A percentile compares a stretch with the other conserved stretches of the same genome.
Conservation (phyloP, 2,113 vertebrate genomes). For the Aramus guarauna region DNA sequence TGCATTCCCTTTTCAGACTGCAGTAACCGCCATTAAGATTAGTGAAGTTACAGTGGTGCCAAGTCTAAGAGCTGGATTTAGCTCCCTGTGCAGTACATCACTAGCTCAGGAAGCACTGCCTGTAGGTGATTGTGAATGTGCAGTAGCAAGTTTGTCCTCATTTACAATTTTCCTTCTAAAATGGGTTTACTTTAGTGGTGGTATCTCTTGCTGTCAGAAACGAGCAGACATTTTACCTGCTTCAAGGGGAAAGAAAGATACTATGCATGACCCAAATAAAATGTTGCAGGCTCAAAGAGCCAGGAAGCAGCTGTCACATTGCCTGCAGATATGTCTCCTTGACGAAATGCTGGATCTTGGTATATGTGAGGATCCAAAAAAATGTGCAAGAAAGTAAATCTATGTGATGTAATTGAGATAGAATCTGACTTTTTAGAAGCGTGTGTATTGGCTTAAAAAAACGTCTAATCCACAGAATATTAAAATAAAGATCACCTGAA, state of each 20-base stretch:
- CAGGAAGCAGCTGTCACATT: conserved; percentile 31
- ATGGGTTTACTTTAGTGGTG: background rate
- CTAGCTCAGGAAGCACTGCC: background rate
- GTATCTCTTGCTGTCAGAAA: background rate
- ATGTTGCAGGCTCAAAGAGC: background rate
- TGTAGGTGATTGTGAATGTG: background rate
- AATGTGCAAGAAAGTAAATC: background rate
- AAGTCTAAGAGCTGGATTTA: background rate
- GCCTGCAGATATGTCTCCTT: conserved; percentile 32
- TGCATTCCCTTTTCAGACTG: background rate
- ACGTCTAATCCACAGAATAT: background rate
- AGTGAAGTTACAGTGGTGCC: background rate
- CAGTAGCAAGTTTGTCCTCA: background rate
- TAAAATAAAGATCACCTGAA: background rate
- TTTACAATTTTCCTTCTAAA: background rate
- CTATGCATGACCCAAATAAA: conserved; percentile 46
- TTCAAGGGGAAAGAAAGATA: conserved; percentile 9
- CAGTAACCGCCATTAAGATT: background rate
- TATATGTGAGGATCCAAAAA: conserved; percentile 16
- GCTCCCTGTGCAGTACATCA: background rate
- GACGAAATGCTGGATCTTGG: conserved; percentile 12
- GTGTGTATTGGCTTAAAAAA: background rate
- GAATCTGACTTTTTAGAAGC: background rate
- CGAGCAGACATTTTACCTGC: conserved; percentile 1
- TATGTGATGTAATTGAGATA: background rate